Evolutionary conservation across 2,113 vertebrate genomes (phyloP).

Genomic region (Galbula dea): DNA sequence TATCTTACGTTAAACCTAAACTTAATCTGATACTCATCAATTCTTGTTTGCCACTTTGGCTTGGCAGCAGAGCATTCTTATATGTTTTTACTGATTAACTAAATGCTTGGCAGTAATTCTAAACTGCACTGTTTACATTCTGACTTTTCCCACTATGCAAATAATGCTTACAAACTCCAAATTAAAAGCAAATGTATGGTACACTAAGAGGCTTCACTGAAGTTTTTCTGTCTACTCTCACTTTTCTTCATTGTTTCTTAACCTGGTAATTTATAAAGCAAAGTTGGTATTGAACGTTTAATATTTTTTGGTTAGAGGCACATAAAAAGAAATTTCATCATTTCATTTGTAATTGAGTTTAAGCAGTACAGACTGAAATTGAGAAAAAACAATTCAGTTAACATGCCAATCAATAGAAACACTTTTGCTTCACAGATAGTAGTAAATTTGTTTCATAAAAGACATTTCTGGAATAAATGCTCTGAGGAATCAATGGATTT

Average conservation of each 20-base stretch:
- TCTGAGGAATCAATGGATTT: neutral
- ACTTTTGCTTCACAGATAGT: neutral
- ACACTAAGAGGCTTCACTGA: neutral
- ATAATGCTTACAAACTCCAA: neutral
- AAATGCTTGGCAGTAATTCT: neutral
- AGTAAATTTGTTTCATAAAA: neutral
- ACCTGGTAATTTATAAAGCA: neutral
- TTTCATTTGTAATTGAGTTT: slow-evolving; percentile 18
- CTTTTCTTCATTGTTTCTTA: neutral
- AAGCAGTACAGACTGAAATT: neutral
- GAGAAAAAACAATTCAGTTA: neutral
- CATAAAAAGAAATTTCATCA: neutral
- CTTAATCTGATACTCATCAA: neutral
- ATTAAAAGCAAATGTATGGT: neutral
- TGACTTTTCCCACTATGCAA: neutral
- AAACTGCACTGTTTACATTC: neutral
- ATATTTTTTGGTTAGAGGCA: neutral
- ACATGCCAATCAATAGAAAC: neutral
- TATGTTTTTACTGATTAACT: neutral
- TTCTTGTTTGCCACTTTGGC: neutral
- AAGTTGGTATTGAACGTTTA: neutral
- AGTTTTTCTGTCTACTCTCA: neutral
- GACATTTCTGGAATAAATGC: neutral
- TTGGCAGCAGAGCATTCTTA: neutral
- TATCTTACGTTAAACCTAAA: neutral